Evolutionary conservation across 2,888 invertebrate species (phyloP).

Genomic region (Melanostoma mellinum): DNA sequence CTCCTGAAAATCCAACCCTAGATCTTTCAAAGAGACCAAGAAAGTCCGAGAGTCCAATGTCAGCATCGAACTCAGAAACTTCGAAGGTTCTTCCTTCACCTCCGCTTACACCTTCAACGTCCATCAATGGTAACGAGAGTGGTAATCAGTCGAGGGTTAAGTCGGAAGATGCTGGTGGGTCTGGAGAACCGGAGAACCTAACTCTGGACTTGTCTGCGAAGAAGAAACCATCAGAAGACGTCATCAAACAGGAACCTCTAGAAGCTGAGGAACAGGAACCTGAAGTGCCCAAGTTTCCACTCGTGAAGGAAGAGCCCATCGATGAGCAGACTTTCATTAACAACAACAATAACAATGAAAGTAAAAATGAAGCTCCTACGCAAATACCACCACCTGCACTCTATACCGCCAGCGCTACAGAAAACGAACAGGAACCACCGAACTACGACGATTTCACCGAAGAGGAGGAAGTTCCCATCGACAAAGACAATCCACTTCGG

Average conservation of each 20-base stretch:
- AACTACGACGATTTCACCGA: constrained; percentile 69
- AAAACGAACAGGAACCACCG: constrained; percentile 79
- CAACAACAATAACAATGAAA: constrained; percentile 49
- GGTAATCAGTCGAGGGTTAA: constrained; percentile 33
- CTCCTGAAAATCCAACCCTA: constrained; percentile 72
- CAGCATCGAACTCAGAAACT: constrained; percentile 76
- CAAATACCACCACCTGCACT: constrained; percentile 85
- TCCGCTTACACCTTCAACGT: constrained; percentile 79
- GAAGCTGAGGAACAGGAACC: constrained; percentile 26
- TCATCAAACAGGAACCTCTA: constrained; percentile 54
- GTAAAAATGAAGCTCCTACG: constrained; percentile 16
- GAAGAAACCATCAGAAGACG: constrained; percentile 39
- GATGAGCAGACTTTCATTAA: constrained; percentile 69
- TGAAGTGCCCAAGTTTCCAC: background rate
- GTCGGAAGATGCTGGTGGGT: constrained; percentile 54
- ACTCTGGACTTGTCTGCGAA: constrained; percentile 58
- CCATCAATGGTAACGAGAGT: constrained; percentile 68
- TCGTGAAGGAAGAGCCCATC: constrained; percentile 75
- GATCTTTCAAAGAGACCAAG: constrained; percentile 75
- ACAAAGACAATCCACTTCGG: constrained; percentile 94
- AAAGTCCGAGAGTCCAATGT: constrained; percentile 74
- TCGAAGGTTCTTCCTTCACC: constrained; percentile 81
- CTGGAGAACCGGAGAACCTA: constrained; percentile 44
- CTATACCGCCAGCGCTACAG: constrained; percentile 82
- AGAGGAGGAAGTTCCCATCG: constrained; percentile 91